phyloP scores from a whole-genome alignment of 1,140 invertebrate species.

The Aphidius gifuensis region DNA sequence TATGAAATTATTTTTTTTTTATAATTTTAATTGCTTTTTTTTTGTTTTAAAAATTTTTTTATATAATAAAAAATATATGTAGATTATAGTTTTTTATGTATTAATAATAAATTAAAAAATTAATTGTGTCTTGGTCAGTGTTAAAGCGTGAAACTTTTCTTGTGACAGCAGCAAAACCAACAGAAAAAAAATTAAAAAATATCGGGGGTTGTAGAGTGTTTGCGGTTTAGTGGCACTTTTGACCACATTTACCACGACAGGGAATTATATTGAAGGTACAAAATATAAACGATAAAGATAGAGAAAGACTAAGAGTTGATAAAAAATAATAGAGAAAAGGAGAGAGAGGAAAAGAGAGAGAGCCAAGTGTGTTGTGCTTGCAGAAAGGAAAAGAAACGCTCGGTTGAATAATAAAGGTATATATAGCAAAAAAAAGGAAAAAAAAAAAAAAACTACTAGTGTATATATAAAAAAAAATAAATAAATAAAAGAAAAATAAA shows the following conservation, averaged over 20 bases:
- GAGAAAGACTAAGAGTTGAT: not conserved
- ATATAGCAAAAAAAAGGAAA: slow-evolving; percentile 1
- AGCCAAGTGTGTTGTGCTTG: not conserved
- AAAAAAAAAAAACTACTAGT: not conserved
- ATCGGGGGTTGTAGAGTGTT: slow-evolving; percentile 2
- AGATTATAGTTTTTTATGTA: no score
- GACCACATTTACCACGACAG: slow-evolving; percentile 21
- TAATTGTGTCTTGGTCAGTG: not conserved
- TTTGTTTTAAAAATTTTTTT: no score
- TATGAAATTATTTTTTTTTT: no score
- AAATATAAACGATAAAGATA: not conserved
- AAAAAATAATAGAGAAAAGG: no score
- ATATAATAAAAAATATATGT: no score
- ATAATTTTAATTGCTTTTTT: no score
- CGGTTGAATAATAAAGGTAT: not conserved
- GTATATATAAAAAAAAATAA: not conserved
- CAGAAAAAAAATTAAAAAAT: slow-evolving; percentile 1
- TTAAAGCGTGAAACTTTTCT: slow-evolving; percentile 17
- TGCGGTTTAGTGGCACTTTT: slow-evolving; percentile 23
- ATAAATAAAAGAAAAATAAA: slow-evolving; percentile 6
- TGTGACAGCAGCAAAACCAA: not conserved
- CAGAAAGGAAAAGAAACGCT: not conserved
- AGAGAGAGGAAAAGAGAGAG: not conserved
- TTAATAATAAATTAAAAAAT: no score
- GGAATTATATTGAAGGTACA: slow-evolving; percentile 11